phyloP scores from a whole-genome alignment of 2,113 vertebrate species.

The Conger conger region DNA sequence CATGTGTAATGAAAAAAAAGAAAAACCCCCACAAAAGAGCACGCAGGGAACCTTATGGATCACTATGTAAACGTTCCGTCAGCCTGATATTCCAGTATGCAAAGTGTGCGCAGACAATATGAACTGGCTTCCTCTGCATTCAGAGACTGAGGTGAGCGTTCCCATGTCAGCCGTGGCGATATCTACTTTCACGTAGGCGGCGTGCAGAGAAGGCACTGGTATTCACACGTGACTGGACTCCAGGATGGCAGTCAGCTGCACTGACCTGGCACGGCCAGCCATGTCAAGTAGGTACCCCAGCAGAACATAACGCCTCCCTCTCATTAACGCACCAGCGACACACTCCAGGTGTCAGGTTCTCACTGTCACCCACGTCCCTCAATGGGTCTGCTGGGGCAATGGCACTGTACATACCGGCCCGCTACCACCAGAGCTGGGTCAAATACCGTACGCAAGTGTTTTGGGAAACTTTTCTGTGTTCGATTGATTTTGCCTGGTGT shows the following conservation, averaged over 20 bases:
- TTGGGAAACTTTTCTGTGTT: too few relatives aligned
- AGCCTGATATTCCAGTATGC: not conserved
- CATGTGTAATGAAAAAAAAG: not conserved
- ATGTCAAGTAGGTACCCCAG: not conserved
- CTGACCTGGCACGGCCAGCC: not conserved
- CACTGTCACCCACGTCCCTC: not conserved
- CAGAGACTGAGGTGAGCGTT: not conserved
- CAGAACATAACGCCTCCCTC: not conserved
- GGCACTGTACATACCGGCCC: too few relatives aligned
- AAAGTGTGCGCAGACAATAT: not conserved
- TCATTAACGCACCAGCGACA: not conserved
- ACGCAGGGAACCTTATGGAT: not conserved
- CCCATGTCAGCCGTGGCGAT: not conserved
- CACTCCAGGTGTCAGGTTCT: not conserved
- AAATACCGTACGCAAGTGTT: too few relatives aligned
- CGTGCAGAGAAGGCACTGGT: not conserved
- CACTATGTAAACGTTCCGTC: not conserved
- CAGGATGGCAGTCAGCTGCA: not conserved
- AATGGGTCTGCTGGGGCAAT: too few relatives aligned
- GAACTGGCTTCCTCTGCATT: not conserved
- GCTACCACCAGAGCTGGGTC: too few relatives aligned
- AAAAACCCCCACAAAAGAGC: not conserved
- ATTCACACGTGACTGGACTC: not conserved
- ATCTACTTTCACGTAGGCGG: not conserved
- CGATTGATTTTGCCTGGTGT: too few relatives aligned